These are phyloP conservation scores for Eristalinus sepulchralis DNA, from an alignment of 2,888 invertebrate genomes.

Conservation along the genomic window DNA sequence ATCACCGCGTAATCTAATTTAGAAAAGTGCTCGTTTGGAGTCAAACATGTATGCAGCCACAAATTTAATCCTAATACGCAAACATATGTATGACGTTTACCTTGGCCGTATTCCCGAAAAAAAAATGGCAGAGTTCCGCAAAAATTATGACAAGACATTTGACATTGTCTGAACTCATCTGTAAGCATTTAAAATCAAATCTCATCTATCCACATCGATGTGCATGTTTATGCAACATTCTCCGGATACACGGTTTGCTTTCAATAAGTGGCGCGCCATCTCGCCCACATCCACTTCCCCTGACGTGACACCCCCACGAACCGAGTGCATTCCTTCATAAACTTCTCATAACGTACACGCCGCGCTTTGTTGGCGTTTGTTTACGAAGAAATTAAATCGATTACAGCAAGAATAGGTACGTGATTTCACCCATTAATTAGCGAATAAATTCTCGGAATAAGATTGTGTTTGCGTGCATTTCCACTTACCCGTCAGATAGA, in stretches of 20 bases:
- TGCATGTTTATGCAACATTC: background rate
- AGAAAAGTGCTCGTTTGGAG: too few relatives aligned
- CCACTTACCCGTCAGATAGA: slow-evolving; percentile 89
- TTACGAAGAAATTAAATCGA: slow-evolving; percentile 2
- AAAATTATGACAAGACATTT: background rate
- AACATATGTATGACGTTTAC: too few relatives aligned
- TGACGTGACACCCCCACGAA: background rate
- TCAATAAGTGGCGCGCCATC: background rate
- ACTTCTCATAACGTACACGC: slow-evolving; percentile 18
- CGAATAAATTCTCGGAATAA: slow-evolving; percentile 1
- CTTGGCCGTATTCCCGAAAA: background rate
- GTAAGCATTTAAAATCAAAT: background rate
- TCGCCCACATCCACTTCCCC: background rate
- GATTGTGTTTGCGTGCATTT: background rate
- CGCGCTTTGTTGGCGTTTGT: slow-evolving; percentile 5
- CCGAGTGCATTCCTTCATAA: background rate
- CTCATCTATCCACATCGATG: background rate
- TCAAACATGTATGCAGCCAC: too few relatives aligned
- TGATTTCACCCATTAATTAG: slow-evolving; percentile 19
- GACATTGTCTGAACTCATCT: background rate
- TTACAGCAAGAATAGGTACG: background rate
- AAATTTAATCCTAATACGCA: background rate
- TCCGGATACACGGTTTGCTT: background rate
- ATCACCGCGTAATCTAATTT: too few relatives aligned
- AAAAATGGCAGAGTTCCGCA: too few relatives aligned